Conservation (phyloP, 1,140 invertebrate genomes). For the Ostrea denselamellosa region DNA sequence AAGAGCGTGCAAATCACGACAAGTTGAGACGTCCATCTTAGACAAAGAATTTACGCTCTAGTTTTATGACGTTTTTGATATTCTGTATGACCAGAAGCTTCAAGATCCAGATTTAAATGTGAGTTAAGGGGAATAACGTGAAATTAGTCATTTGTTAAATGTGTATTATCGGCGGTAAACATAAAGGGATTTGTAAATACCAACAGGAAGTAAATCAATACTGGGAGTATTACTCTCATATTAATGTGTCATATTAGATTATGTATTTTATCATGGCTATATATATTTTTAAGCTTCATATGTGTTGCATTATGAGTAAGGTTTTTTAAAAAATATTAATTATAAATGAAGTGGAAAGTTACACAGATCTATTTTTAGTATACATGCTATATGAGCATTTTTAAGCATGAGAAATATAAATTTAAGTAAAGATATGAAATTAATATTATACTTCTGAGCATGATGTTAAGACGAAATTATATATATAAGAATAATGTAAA, state of each 20-base stretch:
- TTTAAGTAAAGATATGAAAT: no score
- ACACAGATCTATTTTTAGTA: no score
- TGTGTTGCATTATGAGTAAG: no score
- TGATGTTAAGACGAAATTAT: no score
- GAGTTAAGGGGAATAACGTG: not conserved
- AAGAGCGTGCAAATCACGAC: slow-evolving; percentile 51
- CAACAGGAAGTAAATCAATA: slow-evolving; percentile 41
- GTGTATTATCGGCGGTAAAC: slow-evolving; percentile 5
- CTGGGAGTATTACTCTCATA: not conserved
- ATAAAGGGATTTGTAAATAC: not conserved
- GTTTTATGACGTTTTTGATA: slow-evolving; percentile 1
- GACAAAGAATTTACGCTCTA: not conserved
- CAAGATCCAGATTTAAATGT: not conserved
- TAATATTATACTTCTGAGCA: no score
- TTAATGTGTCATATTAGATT: not conserved
- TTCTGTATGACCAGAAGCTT: not conserved
- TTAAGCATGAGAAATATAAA: no score
- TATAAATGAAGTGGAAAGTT: no score
- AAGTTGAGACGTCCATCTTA: slow-evolving; percentile 53
- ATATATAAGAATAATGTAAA: no score
- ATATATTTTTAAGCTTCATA: no score
- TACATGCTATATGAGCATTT: no score
- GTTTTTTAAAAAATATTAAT: no score
- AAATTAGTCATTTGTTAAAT: not conserved
- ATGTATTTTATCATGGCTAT: no score